These are phyloP conservation scores for Brachystomella parvula DNA, from an alignment of 1,140 invertebrate species.

Conservation along the genomic window DNA sequence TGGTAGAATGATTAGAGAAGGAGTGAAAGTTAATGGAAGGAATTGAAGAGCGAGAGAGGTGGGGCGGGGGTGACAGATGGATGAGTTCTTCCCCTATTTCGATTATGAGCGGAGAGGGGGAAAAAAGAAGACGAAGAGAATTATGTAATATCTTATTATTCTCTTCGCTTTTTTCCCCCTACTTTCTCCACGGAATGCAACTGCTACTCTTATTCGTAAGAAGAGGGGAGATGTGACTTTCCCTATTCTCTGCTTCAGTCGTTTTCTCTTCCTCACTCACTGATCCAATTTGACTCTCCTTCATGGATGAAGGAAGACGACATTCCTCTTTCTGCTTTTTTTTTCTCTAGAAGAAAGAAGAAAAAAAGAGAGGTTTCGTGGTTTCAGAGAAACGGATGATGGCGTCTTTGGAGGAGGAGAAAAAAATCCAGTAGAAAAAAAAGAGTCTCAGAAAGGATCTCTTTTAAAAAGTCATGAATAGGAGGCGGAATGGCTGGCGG, in stretches of 20 bases:
- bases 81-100: constrained; percentile 8
- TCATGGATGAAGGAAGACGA: constrained; percentile 10
- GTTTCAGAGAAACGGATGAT: neutral
- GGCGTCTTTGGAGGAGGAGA: neutral
- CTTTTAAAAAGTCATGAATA: constrained; percentile 13
- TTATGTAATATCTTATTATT: constrained; percentile 9
- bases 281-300: constrained; percentile 17
- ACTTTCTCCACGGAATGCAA: neutral
- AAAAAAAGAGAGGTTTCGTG: neutral
- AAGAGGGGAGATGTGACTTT: constrained; percentile 4
- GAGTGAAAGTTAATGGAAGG: constrained; percentile 6
- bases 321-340: constrained; percentile 12
- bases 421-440: neutral
- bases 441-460: neutral
- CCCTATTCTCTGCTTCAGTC: neutral
- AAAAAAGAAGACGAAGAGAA: too few relatives aligned
- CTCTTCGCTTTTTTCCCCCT: neutral
- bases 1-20: too few relatives aligned
- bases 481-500: neutral
- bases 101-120: constrained; percentile 2
- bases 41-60: too few relatives aligned
- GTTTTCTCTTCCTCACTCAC: constrained; percentile 2
- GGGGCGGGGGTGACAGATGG: neutral
- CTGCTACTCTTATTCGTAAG: too few relatives aligned
- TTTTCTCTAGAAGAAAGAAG: neutral